Evolutionary conservation across 1,140 invertebrate genomes (phyloP).

Genomic region (Drosophila pallidifrons): DNA sequence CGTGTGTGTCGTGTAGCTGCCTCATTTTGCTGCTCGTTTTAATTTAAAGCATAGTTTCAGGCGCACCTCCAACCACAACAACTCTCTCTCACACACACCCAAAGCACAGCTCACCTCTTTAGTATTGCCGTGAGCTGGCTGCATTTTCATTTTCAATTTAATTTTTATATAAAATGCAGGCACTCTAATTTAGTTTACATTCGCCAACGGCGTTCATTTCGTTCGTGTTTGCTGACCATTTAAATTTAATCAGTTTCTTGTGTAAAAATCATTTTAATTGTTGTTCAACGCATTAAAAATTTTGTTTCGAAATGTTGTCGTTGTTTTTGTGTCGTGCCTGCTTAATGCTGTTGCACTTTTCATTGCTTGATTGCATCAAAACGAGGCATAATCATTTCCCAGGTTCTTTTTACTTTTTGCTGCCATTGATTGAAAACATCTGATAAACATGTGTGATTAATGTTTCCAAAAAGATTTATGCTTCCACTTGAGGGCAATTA

Average conservation of each 20-base stretch:
- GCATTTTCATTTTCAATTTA: conserved; percentile 63
- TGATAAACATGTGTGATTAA: conserved; percentile 38
- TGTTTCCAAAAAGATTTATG: conserved; percentile 15
- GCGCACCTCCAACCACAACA: conserved; percentile 20
- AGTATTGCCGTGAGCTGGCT: conserved; percentile 18
- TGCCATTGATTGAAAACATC: conserved; percentile 22
- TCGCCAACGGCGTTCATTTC: conserved; percentile 5
- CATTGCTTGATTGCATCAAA: conserved; percentile 34
- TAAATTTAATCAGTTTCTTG: conserved; percentile 69
- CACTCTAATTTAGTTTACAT: conserved; percentile 44
- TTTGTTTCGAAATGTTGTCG: conserved; percentile 57
- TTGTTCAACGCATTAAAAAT: conserved; percentile 71
- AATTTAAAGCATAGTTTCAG: conserved; percentile 54
- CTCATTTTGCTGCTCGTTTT: conserved; percentile 63
- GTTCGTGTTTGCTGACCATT: conserved; percentile 58
- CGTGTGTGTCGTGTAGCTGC: conserved; percentile 46
- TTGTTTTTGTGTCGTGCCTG: conserved; percentile 20
- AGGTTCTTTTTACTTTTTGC: conserved; percentile 3
- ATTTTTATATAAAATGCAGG: conserved; percentile 32
- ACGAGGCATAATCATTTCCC: conserved; percentile 45
- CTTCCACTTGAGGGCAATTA: conserved; percentile 6
- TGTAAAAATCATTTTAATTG: conserved; percentile 73
- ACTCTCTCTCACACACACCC: neutral
- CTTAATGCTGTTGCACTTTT: conserved; percentile 40
- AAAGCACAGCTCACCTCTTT: neutral